Evolutionary conservation across 2,797 vertebrate species (phyloP).

Genomic region (Phrynocephalus guinanensis): DNA sequence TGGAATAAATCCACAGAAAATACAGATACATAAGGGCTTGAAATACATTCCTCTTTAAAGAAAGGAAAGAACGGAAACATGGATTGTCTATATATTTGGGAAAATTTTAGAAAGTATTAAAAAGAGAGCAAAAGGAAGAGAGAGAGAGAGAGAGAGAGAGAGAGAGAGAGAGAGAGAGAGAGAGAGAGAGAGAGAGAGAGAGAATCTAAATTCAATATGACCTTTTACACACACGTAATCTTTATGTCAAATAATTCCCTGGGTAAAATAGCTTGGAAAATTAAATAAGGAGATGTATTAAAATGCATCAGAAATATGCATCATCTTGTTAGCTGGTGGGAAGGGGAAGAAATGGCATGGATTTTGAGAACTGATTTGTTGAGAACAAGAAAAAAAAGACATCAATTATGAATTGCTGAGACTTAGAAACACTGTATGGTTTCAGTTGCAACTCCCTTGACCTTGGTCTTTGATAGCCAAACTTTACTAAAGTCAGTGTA

Average conservation of each 20-base stretch:
- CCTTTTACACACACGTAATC: background rate
- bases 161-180: background rate
- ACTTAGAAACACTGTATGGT: background rate
- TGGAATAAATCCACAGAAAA: conserved; percentile 41
- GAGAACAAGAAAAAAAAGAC: background rate
- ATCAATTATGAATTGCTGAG: background rate
- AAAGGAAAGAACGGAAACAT: background rate
- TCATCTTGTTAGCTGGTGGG: background rate
- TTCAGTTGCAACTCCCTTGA: conserved; percentile 4
- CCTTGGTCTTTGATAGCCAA: conserved; percentile 18
- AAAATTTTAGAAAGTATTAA: background rate
- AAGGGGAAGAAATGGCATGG: background rate
- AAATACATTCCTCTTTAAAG: conserved; percentile 61
- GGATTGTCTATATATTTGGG: background rate
- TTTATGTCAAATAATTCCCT: background rate
- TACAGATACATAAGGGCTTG: conserved; percentile 38
- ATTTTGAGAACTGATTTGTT: background rate
- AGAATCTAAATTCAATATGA: background rate
- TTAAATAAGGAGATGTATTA: background rate
- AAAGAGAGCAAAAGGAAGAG: background rate
- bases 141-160: background rate
- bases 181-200: background rate
- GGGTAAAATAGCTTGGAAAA: background rate
- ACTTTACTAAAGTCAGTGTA: conserved; percentile 8
- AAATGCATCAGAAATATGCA: too few relatives aligned